These are phyloP conservation scores for Cuculus canorus DNA, from an alignment of 2,797 vertebrate species.

Conservation along the genomic window DNA sequence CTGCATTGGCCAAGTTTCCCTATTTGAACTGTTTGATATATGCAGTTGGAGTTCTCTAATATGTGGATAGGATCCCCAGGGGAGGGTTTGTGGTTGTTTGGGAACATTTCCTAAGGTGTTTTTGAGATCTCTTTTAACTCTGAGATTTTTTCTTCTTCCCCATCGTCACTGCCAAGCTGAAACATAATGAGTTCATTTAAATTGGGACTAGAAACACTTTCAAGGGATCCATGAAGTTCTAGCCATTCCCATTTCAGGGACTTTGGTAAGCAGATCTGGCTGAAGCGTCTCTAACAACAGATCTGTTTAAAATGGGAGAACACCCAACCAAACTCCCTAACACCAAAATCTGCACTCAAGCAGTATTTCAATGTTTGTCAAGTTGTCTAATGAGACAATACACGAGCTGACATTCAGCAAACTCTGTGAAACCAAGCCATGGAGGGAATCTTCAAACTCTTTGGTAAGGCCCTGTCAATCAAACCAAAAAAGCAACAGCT, in stretches of 20 bases:
- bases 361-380: background rate
- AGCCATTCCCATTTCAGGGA: background rate
- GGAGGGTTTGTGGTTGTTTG: conserved; percentile 21
- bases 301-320: background rate
- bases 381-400: background rate
- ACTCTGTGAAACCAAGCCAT: background rate
- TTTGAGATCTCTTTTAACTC: conserved; percentile 51
- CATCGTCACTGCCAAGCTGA: background rate
- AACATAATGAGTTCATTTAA: conserved; percentile 29
- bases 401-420: background rate
- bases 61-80: background rate
- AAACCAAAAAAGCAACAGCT: background rate
- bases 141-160: background rate
- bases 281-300: background rate
- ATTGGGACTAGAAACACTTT: background rate
- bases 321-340: background rate
- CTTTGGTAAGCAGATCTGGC: background rate
- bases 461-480: background rate
- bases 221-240: background rate
- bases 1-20: conserved; percentile 7
- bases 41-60: background rate
- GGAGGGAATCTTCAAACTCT: background rate
- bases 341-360: background rate
- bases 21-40: background rate
- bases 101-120: conserved; percentile 57